Percentiles rank a stretch among this genome's conserved stretches.
Evolutionary conservation across 2,888 invertebrate genomes (phyloP).

Genomic region (Carcina quercana): DNA sequence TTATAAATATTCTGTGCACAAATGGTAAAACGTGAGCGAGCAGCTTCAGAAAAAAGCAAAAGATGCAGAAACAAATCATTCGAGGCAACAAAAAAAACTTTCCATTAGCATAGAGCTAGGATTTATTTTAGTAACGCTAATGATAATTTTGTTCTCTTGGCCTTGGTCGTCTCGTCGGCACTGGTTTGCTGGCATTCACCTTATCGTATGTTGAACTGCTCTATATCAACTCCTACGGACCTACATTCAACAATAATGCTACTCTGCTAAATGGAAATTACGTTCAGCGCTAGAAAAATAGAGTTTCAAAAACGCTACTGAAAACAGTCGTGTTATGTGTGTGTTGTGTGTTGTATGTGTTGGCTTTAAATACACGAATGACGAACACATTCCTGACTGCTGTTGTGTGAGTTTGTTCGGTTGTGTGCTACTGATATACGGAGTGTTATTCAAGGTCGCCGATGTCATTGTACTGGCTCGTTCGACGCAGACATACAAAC

Average conservation of each 20-base stretch:
- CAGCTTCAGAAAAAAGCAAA: no score
- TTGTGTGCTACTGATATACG: conserved; percentile 46
- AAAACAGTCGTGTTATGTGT: conserved; percentile 36
- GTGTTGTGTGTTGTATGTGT: no score
- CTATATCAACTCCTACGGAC: conserved; percentile 33
- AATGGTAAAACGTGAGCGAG: no score
- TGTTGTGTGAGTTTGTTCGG: conserved; percentile 9
- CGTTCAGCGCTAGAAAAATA: conserved; percentile 16
- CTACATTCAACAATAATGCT: conserved; percentile 28
- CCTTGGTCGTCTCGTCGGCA: conserved; percentile 55
- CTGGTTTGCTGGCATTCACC: conserved; percentile 44
- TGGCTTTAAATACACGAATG: conserved; percentile 45
- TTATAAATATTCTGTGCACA: no score
- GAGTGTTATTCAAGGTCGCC: conserved; percentile 70
- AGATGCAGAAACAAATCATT: no score
- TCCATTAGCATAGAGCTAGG: no score
- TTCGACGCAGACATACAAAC: conserved; percentile 42
- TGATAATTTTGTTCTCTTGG: conserved; percentile 43
- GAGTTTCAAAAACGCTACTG: conserved; percentile 20
- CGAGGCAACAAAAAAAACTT: no score
- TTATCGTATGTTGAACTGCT: conserved; percentile 72
- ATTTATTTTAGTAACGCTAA: conserved; percentile 17
- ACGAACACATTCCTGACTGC: conserved; percentile 45
- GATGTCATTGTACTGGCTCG: conserved; percentile 69
- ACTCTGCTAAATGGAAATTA: conserved; percentile 21